Base-by-base conservation (phyloP, 2,113 vertebrate genomes). In the Sardina pilchardus region DNA sequence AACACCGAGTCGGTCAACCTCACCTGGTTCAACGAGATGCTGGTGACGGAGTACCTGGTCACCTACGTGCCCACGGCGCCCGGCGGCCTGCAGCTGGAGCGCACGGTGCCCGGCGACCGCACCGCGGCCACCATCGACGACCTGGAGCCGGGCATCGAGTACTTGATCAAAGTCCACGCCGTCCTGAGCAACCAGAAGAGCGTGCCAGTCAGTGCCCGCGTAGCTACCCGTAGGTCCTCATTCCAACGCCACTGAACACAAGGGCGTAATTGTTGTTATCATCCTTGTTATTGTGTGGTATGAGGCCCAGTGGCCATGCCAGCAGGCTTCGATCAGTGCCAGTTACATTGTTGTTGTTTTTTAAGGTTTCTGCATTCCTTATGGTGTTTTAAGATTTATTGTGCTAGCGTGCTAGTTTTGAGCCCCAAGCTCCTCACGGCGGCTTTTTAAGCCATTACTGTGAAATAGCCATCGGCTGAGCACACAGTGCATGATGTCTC, bases 111-210 rank as follows among this genome's bases (percentile, higher is more conserved):
- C 0, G 98, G 98, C 81, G 95, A 99, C 90, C 92, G 94, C 88
- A 96, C 93, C 0, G 92, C 94, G 0, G 92, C 97, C 87, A 97
- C 94, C 21, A 94, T 99, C 39, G 93, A 84, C 1, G 97, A 97
- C 87, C 92, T 99, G 19, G 98, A 99, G 88, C 98, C 98, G 0
- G 98, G 98, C 0, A 94, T 99, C 0, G 98, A 99, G 89, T 99
- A 99, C 48, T 94, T 96, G 0, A 97, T 99, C 91, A 97, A 94
- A 0, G 98, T 99, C 39, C 98, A 97, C 6, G 98, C 98, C 47
- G 92, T 99, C 89, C 95, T 99, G 6, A 97, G 95, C 91, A 97
- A 98, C 92, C 96, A 96, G 93, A 96, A 86, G 90, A 99, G 98
- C 34, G 92, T 99, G 48, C 98, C 98, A 0, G 95, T 99, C 91